A percentile compares a stretch with the other conserved stretches of the same genome.
Conservation (phyloP, 2,797 vertebrate species). For the Danio choprae region DNA sequence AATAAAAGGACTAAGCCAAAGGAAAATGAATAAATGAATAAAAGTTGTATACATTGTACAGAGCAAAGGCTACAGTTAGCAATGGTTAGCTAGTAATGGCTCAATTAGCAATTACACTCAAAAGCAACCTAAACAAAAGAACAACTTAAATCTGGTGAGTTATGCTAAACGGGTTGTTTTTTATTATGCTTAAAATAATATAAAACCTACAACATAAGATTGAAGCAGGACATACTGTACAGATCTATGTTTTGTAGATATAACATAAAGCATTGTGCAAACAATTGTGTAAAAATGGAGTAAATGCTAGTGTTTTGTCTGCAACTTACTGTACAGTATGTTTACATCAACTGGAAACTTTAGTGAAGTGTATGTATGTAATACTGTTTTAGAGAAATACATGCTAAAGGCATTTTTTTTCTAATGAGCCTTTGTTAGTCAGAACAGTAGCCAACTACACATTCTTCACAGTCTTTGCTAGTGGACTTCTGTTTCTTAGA, state of each 20-base stretch:
- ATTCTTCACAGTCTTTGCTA: conserved; percentile 46
- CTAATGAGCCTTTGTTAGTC: neutral
- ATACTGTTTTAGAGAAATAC: neutral
- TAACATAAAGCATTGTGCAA: neutral
- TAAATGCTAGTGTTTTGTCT: neutral
- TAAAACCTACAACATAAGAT: too few species aligned
- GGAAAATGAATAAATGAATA: too few species aligned
- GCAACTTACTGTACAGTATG: neutral
- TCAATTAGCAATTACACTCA: neutral
- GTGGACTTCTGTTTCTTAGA: conserved; percentile 54
- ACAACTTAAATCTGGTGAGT: neutral
- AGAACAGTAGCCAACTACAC: conserved; percentile 53
- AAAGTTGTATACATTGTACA: neutral
- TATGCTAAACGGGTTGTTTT: neutral
- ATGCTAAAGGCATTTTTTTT: neutral
- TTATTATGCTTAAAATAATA: too few species aligned
- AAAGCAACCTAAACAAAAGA: neutral
- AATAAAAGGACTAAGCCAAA: too few species aligned
- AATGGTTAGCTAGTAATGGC: neutral
- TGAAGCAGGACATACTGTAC: neutral
- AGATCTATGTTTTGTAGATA: neutral
- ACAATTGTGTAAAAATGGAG: neutral
- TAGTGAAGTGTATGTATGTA: neutral
- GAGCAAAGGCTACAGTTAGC: neutral
- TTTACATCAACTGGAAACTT: neutral